These are phyloP conservation scores for Aphelocoma californica DNA, from an alignment of 2,797 vertebrate genomes.

Conservation along the genomic window DNA sequence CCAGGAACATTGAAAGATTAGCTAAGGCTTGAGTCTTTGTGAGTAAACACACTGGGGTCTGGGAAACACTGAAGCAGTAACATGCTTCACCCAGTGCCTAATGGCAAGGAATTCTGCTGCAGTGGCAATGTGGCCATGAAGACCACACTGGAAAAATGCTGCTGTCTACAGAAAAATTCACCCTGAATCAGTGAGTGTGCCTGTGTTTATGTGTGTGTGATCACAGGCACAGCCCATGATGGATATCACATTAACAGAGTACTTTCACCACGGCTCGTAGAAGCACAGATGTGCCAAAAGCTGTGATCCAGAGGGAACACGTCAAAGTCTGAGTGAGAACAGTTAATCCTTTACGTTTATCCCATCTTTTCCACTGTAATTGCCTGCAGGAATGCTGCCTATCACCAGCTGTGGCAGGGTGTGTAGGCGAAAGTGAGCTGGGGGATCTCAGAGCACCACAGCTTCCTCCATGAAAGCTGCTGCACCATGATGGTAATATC, in stretches of 20 bases:
- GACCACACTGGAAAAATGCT: not conserved
- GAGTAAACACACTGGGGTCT: not conserved
- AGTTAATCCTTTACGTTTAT: slow-evolving; percentile 35
- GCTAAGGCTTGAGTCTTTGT: not conserved
- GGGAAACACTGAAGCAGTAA: not conserved
- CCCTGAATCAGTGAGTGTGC: not conserved
- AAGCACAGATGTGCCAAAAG: slow-evolving; percentile 18
- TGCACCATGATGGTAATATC: accelerated
- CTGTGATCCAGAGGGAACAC: slow-evolving; percentile 13
- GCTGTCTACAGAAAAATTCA: not conserved
- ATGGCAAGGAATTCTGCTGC: not conserved
- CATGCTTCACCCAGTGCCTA: not conserved
- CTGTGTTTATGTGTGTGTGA: not conserved
- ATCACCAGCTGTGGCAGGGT: not conserved
- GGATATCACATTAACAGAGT: not conserved
- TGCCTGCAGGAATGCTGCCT: slow-evolving; percentile 36
- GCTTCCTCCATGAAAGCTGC: not conserved
- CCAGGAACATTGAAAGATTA: not conserved
- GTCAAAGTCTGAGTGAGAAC: slow-evolving; percentile 43
- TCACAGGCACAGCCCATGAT: not conserved
- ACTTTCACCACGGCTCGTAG: not conserved
- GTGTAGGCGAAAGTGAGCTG: not conserved
- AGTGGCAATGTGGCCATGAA: not conserved
- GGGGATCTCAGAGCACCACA: not conserved
- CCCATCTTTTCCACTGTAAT: not conserved